A percentile compares a stretch with the other conserved stretches of the same genome.
Evolutionary conservation across 2,888 invertebrate genomes (phyloP).

Genomic region (Megalurothrips usitatus): DNA sequence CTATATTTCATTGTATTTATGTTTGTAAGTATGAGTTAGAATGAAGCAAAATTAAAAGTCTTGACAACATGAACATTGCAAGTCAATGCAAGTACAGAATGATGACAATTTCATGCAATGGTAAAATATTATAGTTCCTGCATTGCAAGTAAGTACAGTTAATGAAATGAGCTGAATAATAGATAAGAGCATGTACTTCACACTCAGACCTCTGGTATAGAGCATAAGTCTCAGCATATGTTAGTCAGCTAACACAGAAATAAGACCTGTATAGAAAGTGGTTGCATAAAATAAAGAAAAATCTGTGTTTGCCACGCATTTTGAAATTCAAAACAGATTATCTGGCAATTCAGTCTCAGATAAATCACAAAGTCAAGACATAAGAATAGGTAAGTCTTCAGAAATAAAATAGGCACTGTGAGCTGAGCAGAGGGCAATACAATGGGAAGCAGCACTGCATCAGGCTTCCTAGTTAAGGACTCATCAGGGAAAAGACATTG

Average conservation of each 20-base stretch:
- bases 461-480: too few species aligned
- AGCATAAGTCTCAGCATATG: too few species aligned
- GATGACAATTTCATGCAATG: too few species aligned
- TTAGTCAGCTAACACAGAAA: too few species aligned
- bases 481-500: too few species aligned
- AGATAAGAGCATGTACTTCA: too few species aligned
- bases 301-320: not conserved
- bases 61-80: not conserved
- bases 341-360: constrained; percentile 22
- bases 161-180: too few species aligned
- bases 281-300: too few species aligned
- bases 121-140: too few species aligned
- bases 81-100: not conserved
- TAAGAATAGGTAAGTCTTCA: not conserved
- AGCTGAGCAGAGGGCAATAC: not conserved
- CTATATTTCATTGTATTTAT: not conserved
- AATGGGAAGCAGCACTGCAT: not conserved
- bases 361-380: constrained; percentile 4
- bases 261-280: too few species aligned
- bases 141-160: too few species aligned
- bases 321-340: not conserved
- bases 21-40: not conserved
- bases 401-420: not conserved
- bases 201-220: too few species aligned
- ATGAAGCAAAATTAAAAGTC: constrained; percentile 2